Base-by-base conservation (phyloP, 64 coral and sea anemone genomes). In the Pachyseris speciosa region DNA sequence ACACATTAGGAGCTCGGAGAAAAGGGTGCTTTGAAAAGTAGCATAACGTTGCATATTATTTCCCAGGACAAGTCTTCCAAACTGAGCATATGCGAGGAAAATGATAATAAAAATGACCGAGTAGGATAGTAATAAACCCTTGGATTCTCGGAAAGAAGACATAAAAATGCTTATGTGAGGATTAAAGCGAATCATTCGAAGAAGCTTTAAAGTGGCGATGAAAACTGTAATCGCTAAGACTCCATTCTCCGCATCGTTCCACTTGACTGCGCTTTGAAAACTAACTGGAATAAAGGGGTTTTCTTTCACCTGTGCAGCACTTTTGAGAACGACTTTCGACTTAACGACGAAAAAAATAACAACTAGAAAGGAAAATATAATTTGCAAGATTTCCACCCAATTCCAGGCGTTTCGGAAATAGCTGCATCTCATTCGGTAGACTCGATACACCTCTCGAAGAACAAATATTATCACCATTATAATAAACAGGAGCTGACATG, bases 381-480 rank as follows among this genome's bases (percentile, higher is more conserved):
- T 72, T 65, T 87, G 84, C 28, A 84, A 11, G 24, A 94, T 3
- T 59, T 94, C 75, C 13, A 88, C 13, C 26, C 16, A 48, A 31
- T 94, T 94, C 92, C 92, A 94, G 32, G 80, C 40, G 27, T 64
- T 61, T 75, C 9, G 73, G 80, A 94, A 94, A 43, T 89, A 89
- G 39, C 15, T 25, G 0, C n/a, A 31, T 45, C 49, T 86, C 84
- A 84, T 63, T 37, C 52, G 74, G 71, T 84, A 90, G 24, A 90
- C 43, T 45, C 51, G 74, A 13, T 49, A 59, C 27, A 51, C 73
- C 60, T 94, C 93, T 0, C 83, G 67, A n/a, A 67, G n/a, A 30
- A 92, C 20, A 41, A 74, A 92, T 31, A 74, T 74, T 5, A 92
- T 2, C 0, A 49, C 81, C 30, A 92, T 30, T 4, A 92, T 39